Percentiles rank a stretch among this genome's conserved stretches.
Conservation (phyloP, 2,113 vertebrate species). For the Amblyopsis rosae region DNA sequence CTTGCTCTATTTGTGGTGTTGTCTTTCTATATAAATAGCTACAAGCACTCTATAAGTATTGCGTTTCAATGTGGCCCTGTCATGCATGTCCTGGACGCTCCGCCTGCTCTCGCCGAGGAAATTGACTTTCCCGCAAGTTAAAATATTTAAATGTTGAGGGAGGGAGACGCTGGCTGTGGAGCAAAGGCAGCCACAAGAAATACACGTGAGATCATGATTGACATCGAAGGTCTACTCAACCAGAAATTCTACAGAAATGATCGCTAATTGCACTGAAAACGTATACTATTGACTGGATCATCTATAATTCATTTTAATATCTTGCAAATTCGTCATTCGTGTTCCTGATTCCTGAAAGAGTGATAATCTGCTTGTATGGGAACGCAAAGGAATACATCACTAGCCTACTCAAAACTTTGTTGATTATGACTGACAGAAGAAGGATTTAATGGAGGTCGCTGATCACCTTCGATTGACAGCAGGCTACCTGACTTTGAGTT, state of each 20-base stretch:
- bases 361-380: not conserved
- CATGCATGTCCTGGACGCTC: constrained; percentile 57
- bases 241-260: constrained; percentile 36
- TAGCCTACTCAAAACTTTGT: constrained; percentile 10
- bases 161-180: constrained; percentile 62
- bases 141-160: constrained; percentile 71
- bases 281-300: constrained; percentile 1
- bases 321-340: not conserved
- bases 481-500: constrained; percentile 40
- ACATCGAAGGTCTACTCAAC: constrained; percentile 59
- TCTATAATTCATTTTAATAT: constrained; percentile 11
- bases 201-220: constrained; percentile 71
- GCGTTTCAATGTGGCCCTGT: constrained; percentile 69
- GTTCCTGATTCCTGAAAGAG: constrained; percentile 6
- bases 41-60: constrained; percentile 55
- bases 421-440: constrained; percentile 34
- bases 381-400: constrained; percentile 34
- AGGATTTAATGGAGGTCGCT: constrained; percentile 39
- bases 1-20: constrained; percentile 4
- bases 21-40: constrained; percentile 32
- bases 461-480: constrained; percentile 39
- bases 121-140: constrained; percentile 73
- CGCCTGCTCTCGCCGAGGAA: constrained; percentile 66
- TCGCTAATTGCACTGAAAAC: constrained; percentile 19
- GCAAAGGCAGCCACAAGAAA: constrained; percentile 66